A percentile compares a stretch with the other conserved stretches of the same genome.
phyloP scores from a whole-genome alignment of 2,113 vertebrate genomes.

The Accipiter cooperii region DNA sequence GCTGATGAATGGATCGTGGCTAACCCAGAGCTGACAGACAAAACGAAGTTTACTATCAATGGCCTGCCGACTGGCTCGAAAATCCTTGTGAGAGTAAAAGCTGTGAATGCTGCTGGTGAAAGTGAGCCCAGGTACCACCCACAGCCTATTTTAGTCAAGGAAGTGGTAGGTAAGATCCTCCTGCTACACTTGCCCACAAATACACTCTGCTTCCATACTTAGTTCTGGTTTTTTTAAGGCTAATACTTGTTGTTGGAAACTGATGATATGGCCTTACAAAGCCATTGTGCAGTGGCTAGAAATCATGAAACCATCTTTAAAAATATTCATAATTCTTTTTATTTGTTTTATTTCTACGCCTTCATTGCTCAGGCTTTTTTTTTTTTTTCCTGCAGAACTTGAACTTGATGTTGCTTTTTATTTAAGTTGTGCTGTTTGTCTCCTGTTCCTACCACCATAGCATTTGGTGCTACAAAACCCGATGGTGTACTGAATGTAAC shows the following conservation, averaged over 20 bases:
- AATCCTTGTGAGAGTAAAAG: slow-evolving; percentile 91
- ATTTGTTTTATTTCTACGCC: neutral
- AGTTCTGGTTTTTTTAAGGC: neutral
- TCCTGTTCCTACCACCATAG: neutral
- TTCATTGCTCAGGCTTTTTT: neutral
- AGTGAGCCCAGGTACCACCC: slow-evolving; percentile 84
- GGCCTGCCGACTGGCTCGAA: slow-evolving; percentile 80
- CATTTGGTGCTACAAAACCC: neutral
- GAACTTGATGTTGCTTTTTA: neutral
- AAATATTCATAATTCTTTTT: neutral
- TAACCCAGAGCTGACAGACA: slow-evolving; percentile 87
- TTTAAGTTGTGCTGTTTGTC: neutral
- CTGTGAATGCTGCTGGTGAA: slow-evolving; percentile 87
- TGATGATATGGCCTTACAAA: neutral
- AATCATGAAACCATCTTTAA: neutral
- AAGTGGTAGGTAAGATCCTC: slow-evolving; percentile 85
- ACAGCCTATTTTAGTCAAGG: slow-evolving; percentile 89
- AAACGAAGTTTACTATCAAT: slow-evolving; percentile 88
- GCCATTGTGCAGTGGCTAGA: neutral
- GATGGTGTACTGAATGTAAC: neutral
- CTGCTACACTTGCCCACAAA: neutral
- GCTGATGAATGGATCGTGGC: slow-evolving; percentile 85
- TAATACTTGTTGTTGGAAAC: neutral
- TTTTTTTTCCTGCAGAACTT: neutral
- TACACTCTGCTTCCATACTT: neutral